Evolutionary conservation across 2,797 vertebrate species (phyloP).

Genomic region (Hafferia zeledoni): DNA sequence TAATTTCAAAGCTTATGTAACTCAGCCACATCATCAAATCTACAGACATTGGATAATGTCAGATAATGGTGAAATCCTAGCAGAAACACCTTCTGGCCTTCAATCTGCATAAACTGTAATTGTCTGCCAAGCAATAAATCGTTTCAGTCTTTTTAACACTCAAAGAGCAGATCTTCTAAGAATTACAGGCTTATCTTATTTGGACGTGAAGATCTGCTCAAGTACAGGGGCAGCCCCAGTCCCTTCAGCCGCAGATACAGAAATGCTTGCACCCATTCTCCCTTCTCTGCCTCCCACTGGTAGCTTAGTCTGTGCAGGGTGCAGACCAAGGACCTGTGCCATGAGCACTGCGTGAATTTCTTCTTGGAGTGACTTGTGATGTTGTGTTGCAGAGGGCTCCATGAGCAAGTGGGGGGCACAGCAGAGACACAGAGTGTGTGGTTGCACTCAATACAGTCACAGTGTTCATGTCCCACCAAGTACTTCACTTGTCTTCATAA

Average conservation of each 20-base stretch:
- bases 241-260: not conserved
- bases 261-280: not conserved
- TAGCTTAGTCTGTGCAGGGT: not conserved
- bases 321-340: rapidly evolving
- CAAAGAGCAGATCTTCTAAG: not conserved
- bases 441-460: not conserved
- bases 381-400: not conserved
- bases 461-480: too few species aligned
- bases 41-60: not conserved
- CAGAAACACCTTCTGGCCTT: not conserved
- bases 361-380: not conserved
- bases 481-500: not conserved
- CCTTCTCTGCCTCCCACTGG: not conserved
- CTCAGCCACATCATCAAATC: not conserved
- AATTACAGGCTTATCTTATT: not conserved
- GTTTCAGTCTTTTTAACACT: not conserved
- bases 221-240: not conserved
- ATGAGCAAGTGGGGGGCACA: rapidly evolving
- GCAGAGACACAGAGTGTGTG: not conserved
- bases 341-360: not conserved
- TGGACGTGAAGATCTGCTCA: not conserved
- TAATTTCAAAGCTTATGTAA: slow-evolving; percentile 12
- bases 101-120: not conserved
- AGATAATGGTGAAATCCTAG: not conserved
- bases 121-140: not conserved